Evolutionary conservation across 2,113 vertebrate species (phyloP).

Genomic region (Xiphias gladius): DNA sequence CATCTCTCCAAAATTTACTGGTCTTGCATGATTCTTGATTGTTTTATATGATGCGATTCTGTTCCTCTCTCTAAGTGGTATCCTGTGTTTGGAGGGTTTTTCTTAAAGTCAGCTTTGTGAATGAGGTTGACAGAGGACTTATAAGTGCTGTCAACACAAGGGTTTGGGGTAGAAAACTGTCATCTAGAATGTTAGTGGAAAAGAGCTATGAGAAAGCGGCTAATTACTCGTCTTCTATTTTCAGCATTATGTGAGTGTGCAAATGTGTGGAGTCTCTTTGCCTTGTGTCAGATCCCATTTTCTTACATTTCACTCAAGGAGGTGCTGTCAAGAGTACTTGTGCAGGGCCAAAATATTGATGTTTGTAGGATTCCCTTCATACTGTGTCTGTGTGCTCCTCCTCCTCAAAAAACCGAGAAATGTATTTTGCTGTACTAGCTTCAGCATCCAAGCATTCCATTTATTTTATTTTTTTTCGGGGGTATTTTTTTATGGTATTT

Average conservation of each 20-base stretch:
- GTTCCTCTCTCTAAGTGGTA: neutral
- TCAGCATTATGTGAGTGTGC: neutral
- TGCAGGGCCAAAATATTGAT: neutral
- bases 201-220: conserved; percentile 23
- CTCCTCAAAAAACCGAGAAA: neutral
- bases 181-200: conserved; percentile 36
- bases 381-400: neutral
- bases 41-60: conserved; percentile 6
- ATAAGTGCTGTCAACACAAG: conserved; percentile 49
- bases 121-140: conserved; percentile 17
- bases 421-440: neutral
- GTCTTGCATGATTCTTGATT: neutral
- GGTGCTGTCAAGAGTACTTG: neutral
- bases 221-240: conserved; percentile 17
- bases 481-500: neutral
- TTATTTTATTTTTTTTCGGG: neutral
- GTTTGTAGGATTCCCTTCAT: neutral
- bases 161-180: conserved; percentile 32
- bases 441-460: neutral
- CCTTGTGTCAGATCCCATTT: neutral
- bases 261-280: neutral
- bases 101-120: conserved; percentile 2
- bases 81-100: neutral
- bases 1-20: neutral
- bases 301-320: neutral